Conservation (phyloP, 2,797 vertebrate species). For the Cottoperca gobio region DNA sequence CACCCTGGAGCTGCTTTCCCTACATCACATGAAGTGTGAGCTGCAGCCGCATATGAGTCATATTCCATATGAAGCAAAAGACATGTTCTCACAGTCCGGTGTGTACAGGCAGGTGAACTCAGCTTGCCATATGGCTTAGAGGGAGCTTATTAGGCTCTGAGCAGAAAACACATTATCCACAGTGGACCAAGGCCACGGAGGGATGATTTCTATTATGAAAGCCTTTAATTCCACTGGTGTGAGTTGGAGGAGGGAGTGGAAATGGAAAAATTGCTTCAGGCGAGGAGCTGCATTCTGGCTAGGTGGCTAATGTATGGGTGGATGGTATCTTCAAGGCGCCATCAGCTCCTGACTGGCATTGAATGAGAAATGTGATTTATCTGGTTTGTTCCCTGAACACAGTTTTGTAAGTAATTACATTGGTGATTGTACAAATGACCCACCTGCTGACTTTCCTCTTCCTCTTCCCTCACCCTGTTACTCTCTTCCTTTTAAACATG, state of each 20-base stretch:
- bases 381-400: background rate
- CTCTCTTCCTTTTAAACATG: conserved; percentile 12
- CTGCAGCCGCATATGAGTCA: conserved; percentile 51
- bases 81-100: conserved; percentile 45
- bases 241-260: background rate
- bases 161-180: conserved; percentile 76
- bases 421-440: conserved; percentile 17
- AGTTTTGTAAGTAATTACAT: conserved; percentile 20
- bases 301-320: background rate
- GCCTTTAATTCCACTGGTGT: conserved; percentile 64
- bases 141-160: conserved; percentile 70
- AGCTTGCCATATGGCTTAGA: conserved; percentile 62
- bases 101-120: conserved; percentile 61
- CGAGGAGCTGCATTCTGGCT: conserved; percentile 20
- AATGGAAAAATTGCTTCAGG: conserved; percentile 28
- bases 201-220: conserved; percentile 69
- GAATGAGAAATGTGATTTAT: conserved; percentile 20
- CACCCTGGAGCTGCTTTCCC: conserved; percentile 27
- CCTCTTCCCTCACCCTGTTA: background rate
- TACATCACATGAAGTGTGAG: conserved; percentile 34
- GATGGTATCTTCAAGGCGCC: conserved; percentile 14
- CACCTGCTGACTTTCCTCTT: conserved; percentile 3
- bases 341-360: conserved; percentile 2
- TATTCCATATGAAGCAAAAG: conserved; percentile 50
- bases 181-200: conserved; percentile 60